A percentile compares a stretch with the other conserved stretches of the same genome.
These are phyloP conservation scores for Lasius platythorax DNA, from an alignment of 2,888 invertebrate species.

Conservation along the genomic window DNA sequence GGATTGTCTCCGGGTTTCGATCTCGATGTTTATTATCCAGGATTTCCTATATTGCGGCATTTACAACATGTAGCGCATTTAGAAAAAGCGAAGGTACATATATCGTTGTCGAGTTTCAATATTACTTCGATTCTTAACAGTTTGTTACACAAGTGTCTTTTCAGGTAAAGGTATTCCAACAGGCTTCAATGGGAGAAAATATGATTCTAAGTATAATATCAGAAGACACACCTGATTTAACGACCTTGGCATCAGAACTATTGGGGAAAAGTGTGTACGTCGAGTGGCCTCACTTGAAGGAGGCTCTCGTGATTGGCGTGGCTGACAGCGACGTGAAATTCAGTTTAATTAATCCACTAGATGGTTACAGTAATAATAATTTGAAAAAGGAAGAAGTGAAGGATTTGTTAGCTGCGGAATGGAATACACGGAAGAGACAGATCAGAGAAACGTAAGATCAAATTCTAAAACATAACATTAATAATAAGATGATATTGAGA, in stretches of 20 bases:
- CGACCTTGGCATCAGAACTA: slow-evolving; percentile 88
- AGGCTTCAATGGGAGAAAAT: slow-evolving; percentile 92
- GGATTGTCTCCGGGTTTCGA: slow-evolving; percentile 91
- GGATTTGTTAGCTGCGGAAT: slow-evolving; percentile 51
- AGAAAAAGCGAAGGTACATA: slow-evolving; percentile 82
- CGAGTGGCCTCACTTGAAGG: slow-evolving; percentile 97
- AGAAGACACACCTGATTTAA: slow-evolving; percentile 85
- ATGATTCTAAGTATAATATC: slow-evolving; percentile 91
- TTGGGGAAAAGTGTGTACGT: slow-evolving; percentile 93
- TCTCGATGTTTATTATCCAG: slow-evolving; percentile 92
- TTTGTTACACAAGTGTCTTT: slow-evolving; percentile 61
- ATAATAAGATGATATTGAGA: background rate
- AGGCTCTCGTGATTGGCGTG: slow-evolving; percentile 91
- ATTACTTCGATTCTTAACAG: background rate
- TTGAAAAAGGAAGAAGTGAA: slow-evolving; percentile 73
- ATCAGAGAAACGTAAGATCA: slow-evolving; percentile 88
- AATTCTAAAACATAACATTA: background rate
- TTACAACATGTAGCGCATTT: slow-evolving; percentile 91
- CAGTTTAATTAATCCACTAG: slow-evolving; percentile 52
- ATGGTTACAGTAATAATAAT: slow-evolving; percentile 56
- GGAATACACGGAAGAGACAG: slow-evolving; percentile 86
- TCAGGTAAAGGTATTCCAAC: slow-evolving; percentile 96
- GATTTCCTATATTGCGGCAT: slow-evolving; percentile 97
- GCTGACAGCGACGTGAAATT: slow-evolving; percentile 86
- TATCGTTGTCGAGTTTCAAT: background rate